A percentile compares a stretch with the other conserved stretches of the same genome.
Conservation (phyloP, 2,888 invertebrate species). For the Drosophila sordidula region DNA sequence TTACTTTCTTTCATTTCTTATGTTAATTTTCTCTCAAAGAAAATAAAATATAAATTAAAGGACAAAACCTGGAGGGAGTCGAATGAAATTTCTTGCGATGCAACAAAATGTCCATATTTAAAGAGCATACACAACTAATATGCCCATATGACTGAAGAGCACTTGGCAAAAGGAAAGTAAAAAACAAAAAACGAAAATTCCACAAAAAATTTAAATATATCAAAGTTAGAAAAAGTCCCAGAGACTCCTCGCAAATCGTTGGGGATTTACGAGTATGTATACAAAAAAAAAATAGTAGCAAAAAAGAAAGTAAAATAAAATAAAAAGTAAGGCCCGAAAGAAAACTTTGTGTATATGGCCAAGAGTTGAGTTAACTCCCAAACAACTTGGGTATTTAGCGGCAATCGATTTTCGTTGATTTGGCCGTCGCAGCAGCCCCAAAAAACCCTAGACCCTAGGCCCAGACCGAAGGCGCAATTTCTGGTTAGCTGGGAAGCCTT, state of each 20-base stretch:
- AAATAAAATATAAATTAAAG: not conserved
- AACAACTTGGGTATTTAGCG: slow-evolving; percentile 75
- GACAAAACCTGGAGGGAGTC: not conserved
- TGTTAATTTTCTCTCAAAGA: not conserved
- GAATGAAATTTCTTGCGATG: too few relatives aligned
- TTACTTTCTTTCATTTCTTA: not conserved
- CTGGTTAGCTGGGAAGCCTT: not conserved
- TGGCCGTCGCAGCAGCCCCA: slow-evolving; percentile 28
- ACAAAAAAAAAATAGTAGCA: slow-evolving; percentile 13
- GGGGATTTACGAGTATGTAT: slow-evolving; percentile 59
- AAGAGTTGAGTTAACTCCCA: slow-evolving; percentile 71
- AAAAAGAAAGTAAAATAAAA: slow-evolving; percentile 20
- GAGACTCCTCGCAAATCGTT: slow-evolving; percentile 58
- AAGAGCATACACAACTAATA: not conserved
- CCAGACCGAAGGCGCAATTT: not conserved
- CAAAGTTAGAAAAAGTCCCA: slow-evolving; percentile 41
- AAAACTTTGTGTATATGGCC: slow-evolving; percentile 43
- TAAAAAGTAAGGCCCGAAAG: slow-evolving; percentile 14
- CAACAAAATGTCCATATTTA: not conserved
- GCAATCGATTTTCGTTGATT: slow-evolving; percentile 79
- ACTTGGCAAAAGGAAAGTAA: slow-evolving; percentile 18
- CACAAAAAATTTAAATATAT: slow-evolving; percentile 70
- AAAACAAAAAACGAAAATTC: slow-evolving; percentile 24
- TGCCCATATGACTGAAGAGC: slow-evolving; percentile 3
- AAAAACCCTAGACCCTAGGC: slow-evolving; percentile 18